Conservation (phyloP, 2,888 invertebrate species). For the Synergus laeviventris region DNA sequence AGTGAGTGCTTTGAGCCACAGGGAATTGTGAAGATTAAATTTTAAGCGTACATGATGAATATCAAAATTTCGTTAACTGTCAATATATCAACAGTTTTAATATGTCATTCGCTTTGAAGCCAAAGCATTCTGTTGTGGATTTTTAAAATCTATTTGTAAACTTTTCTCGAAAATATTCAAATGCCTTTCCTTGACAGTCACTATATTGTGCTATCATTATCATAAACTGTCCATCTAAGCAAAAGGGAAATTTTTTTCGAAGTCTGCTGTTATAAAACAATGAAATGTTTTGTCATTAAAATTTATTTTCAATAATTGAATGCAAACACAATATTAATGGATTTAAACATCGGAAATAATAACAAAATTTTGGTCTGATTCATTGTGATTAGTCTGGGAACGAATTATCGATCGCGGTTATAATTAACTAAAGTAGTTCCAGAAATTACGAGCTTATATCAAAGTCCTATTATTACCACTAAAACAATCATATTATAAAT, state of each 20-base stretch:
- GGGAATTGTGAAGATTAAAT: conserved; percentile 4
- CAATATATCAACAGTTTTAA: not conserved
- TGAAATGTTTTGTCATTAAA: conserved; percentile 3
- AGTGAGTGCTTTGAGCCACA: not conserved
- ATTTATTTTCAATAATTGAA: conserved; percentile 24
- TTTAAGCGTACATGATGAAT: not conserved
- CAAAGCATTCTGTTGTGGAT: not conserved
- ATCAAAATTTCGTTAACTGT: not conserved
- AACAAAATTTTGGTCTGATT: not conserved
- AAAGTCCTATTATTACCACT: not conserved
- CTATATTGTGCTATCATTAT: conserved; percentile 6
- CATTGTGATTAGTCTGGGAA: not conserved
- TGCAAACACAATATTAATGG: not conserved
- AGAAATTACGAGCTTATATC: no score
- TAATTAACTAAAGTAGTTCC: not conserved
- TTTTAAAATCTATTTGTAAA: not conserved
- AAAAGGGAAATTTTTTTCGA: not conserved
- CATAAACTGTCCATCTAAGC: not conserved
- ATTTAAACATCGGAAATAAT: not conserved
- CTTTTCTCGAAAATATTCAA: conserved; percentile 6
- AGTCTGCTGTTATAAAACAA: not conserved
- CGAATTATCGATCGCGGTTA: conserved; percentile 5
- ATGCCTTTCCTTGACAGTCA: conserved; percentile 23
- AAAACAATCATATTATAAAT: no score
- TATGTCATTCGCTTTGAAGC: not conserved